A percentile compares a stretch with the other conserved stretches of the same genome.
Conservation (phyloP, 2,113 vertebrate genomes). For the Toxotes chatareus region DNA sequence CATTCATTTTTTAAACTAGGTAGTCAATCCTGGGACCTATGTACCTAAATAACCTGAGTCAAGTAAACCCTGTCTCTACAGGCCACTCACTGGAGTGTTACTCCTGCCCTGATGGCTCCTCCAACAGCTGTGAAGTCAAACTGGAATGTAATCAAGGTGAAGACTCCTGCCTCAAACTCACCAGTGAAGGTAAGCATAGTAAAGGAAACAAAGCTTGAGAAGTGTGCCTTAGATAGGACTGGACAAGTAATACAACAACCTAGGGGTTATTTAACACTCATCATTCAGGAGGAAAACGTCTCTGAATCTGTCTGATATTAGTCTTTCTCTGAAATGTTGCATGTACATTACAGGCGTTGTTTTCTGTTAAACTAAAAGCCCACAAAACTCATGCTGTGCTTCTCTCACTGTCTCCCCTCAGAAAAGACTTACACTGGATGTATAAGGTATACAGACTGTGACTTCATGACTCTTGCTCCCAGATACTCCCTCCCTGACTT, state of each 20-base stretch:
- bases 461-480: conserved; percentile 36
- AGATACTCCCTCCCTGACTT: conserved; percentile 12
- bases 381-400: background rate
- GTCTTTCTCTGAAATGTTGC: background rate
- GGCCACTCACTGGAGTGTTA: conserved; percentile 64
- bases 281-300: background rate
- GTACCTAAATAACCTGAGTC: background rate
- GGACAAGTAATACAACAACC: background rate
- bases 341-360: background rate
- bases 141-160: conserved; percentile 21
- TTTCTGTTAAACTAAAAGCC: background rate
- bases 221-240: too few relatives aligned
- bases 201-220: background rate
- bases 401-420: conserved; percentile 14
- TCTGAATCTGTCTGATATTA: background rate
- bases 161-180: conserved; percentile 67
- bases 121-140: conserved; percentile 10
- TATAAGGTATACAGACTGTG: conserved; percentile 38
- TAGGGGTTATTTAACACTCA: background rate
- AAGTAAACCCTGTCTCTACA: conserved; percentile 2
- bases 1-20: too few relatives aligned
- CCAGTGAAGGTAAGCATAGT: conserved; percentile 28
- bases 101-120: conserved; percentile 50
- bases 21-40: too few relatives aligned
- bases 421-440: conserved; percentile 39